phyloP scores from a whole-genome alignment of 1,140 invertebrate genomes.

The Drosophila miranda region DNA sequence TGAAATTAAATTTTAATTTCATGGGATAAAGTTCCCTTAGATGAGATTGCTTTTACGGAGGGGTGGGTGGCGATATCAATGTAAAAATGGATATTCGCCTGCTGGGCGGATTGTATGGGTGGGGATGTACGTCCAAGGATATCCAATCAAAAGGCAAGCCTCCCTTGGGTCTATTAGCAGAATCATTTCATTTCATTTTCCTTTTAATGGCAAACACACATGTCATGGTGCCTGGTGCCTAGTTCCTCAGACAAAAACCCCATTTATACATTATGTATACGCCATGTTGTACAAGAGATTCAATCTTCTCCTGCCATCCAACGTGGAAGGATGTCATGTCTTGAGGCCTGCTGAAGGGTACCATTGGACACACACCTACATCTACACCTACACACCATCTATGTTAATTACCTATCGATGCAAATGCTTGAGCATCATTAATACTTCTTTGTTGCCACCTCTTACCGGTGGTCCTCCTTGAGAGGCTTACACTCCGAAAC shows the following conservation, averaged over 20 bases:
- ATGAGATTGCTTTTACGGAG: conserved; percentile 37
- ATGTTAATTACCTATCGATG: too few relatives aligned
- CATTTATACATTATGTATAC: conserved; percentile 59
- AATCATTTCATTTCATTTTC: conserved; percentile 53
- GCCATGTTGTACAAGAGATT: conserved; percentile 45
- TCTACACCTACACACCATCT: too few relatives aligned
- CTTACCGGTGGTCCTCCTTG: too few relatives aligned
- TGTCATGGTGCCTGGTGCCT: conserved; percentile 25
- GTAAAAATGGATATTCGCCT: conserved; percentile 29
- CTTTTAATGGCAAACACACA: conserved; percentile 43
- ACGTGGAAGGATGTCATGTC: conserved; percentile 8
- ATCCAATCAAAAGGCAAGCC: conserved; percentile 42
- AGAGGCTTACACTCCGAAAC: too few relatives aligned
- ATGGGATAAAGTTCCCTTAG: conserved; percentile 47
- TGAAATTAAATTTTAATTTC: conserved; percentile 64
- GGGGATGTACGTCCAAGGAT: conserved; percentile 13
- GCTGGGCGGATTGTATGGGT: too few relatives aligned
- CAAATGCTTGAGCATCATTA: too few relatives aligned
- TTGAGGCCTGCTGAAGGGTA: conserved; percentile 15
- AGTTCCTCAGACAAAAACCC: conserved; percentile 40
- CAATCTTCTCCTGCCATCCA: conserved; percentile 15
- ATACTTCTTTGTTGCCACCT: conserved; percentile 7
- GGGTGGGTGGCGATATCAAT: conserved; percentile 26
- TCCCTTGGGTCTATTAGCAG: conserved; percentile 53
- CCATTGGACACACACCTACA: neutral